A percentile compares a stretch with the other conserved stretches of the same genome.
Evolutionary conservation across 2,888 invertebrate species (phyloP).

Genomic region (Imbricaverruca yamaguchii): DNA sequence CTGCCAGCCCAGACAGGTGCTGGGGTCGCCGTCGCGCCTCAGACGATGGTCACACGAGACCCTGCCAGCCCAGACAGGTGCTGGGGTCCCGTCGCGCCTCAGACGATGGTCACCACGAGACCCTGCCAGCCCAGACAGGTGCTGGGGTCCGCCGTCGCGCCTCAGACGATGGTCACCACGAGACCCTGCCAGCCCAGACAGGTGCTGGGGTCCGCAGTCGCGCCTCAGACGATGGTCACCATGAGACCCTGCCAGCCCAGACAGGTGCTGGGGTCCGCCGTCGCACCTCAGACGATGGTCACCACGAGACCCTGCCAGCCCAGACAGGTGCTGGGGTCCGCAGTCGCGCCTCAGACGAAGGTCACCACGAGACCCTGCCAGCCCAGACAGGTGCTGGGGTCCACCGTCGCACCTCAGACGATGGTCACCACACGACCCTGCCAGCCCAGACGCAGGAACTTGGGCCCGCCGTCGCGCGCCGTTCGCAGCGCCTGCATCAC

Average conservation of each 20-base stretch:
- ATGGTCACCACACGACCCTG: neutral
- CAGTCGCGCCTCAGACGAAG: slow-evolving; percentile 49
- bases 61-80: neutral
- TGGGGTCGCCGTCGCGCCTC: slow-evolving; percentile 52
- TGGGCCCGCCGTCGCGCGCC: slow-evolving; percentile 57
- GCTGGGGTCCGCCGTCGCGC: slow-evolving; percentile 52
- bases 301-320: neutral
- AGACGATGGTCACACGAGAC: neutral
- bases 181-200: neutral
- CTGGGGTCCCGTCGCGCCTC: slow-evolving; percentile 51
- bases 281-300: slow-evolving; percentile 43
- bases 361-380: neutral
- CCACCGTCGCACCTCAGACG: neutral
- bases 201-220: slow-evolving; percentile 49
- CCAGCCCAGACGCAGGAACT: slow-evolving; percentile 15
- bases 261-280: slow-evolving; percentile 44
- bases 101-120: neutral
- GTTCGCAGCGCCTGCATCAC: slow-evolving; percentile 78
- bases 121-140: slow-evolving; percentile 2
- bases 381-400: too few species aligned
- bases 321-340: slow-evolving; percentile 38
- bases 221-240: slow-evolving; percentile 39
- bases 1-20: slow-evolving; percentile 2
- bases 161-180: slow-evolving; percentile 3
- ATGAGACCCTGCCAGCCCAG: neutral